Base-by-base conservation (phyloP, 2,888 invertebrate species). In the Lasioglossum zephyrum region DNA sequence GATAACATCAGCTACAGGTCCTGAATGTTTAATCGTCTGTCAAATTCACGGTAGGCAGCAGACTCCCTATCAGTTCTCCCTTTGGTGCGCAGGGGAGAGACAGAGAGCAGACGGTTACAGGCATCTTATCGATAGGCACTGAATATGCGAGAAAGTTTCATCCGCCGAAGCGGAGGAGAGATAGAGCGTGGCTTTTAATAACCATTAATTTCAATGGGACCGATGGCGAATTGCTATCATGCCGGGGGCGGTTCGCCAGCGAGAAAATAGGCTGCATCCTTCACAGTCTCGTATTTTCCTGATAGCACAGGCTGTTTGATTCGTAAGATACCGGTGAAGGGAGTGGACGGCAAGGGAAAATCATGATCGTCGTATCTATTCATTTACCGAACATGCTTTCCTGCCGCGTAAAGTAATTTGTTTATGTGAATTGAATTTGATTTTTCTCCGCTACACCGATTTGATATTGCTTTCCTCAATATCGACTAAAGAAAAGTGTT, bases 141-240 rank as follows among this genome's bases (percentile, higher is more conserved):
- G 73, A 79, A 72, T 66, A 79, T 57, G 78, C 69, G 83, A 77
- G 76, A 79, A 85, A 41, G 74, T 79, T 80, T 70, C 73, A 60
- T 79, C 69, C 70, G 31, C 31, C 72, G 74, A 77, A 36, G 57
- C 44, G 44, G 73, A 73, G 77, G 78, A 22, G 70, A 39, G 53
- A 53, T 9, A 22, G 69, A 73, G 83, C 87, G 88, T 85, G 75
- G 77, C 88, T 92, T 92, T 92, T 92, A 92, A 92, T 92, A 92
- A 92, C 90, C 92, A 92, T 92, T 90, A 90, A 90, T 92, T 92
- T 92, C 89, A 84, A 86, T 82, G 87, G 36, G 41, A 47, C 70
- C 72, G 78, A 73, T 73, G 73, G 47, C 85, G 85, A 81, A 79
- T 87, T 79, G 81, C 88, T 88, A 88, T 90, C 87, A 87, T 73